phyloP scores from a whole-genome alignment of 2,797 vertebrate genomes.

The Coilia nasus region DNA sequence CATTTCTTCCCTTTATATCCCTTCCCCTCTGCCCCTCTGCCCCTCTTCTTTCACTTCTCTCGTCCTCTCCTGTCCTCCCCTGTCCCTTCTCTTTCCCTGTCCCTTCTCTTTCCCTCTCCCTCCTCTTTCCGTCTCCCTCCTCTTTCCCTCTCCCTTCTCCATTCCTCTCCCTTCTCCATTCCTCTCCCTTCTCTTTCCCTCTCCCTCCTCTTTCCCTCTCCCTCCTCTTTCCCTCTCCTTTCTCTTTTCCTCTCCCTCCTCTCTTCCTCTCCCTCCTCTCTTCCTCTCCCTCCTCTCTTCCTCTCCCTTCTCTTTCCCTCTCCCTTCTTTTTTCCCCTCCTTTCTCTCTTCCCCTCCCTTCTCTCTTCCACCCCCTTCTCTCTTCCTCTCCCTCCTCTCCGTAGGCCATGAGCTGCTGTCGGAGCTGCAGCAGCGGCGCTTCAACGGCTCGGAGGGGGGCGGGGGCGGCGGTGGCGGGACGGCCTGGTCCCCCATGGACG shows the following conservation, averaged over 20 bases:
- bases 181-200: background rate
- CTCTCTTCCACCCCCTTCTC: background rate
- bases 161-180: background rate
- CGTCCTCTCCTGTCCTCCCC: background rate
- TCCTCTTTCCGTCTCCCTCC: background rate
- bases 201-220: slow-evolving; percentile 9
- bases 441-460: slow-evolving; percentile 92
- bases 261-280: background rate
- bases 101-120: no score
- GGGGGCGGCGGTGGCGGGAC: slow-evolving; percentile 68
- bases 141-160: background rate
- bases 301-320: background rate
- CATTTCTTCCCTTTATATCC: background rate
- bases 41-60: background rate
- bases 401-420: slow-evolving; percentile 94
- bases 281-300: background rate
- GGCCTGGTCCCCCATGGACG: slow-evolving; percentile 96
- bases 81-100: background rate
- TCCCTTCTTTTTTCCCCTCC: background rate
- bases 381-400: background rate
- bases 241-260: background rate
- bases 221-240: background rate
- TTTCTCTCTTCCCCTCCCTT: background rate
- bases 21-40: background rate
- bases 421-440: slow-evolving; percentile 94